A percentile compares a stretch with the other conserved stretches of the same genome.
phyloP scores from a whole-genome alignment of 2,113 vertebrate genomes.

The Carassius auratus region DNA sequence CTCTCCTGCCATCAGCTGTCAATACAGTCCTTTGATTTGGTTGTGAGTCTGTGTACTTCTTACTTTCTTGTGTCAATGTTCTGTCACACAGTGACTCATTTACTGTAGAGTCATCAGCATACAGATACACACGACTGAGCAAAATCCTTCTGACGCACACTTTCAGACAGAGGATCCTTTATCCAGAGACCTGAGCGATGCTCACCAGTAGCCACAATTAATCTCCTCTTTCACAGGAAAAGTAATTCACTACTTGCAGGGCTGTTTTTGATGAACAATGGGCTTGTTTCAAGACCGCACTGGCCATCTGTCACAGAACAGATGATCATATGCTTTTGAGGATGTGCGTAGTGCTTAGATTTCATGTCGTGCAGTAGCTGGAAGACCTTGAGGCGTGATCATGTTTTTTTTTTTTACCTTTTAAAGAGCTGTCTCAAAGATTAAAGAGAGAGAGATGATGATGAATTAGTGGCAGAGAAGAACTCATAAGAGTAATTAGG shows the following conservation, averaged over 20 bases:
- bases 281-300: neutral
- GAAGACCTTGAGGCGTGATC: neutral
- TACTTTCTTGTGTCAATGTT: neutral
- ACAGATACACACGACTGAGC: neutral
- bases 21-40: neutral
- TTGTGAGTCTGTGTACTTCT: neutral
- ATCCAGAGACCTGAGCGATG: neutral
- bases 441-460: neutral
- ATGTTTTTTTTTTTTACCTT: neutral
- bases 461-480: neutral
- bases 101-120: neutral
- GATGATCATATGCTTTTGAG: neutral
- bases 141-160: neutral
- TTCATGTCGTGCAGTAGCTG: too few relatives aligned
- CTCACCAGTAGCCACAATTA: neutral
- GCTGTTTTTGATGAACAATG: neutral
- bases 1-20: neutral
- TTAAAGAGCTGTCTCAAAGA: neutral
- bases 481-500: neutral
- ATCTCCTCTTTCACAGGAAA: neutral
- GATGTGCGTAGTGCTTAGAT: slow-evolving; percentile 20
- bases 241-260: slow-evolving; percentile 33
- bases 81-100: neutral
- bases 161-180: slow-evolving; percentile 23
- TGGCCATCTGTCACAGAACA: neutral